A percentile compares a stretch with the other conserved stretches of the same genome.
phyloP scores from a whole-genome alignment of 1,140 invertebrate genomes.

The Drosophila ohnishii region DNA sequence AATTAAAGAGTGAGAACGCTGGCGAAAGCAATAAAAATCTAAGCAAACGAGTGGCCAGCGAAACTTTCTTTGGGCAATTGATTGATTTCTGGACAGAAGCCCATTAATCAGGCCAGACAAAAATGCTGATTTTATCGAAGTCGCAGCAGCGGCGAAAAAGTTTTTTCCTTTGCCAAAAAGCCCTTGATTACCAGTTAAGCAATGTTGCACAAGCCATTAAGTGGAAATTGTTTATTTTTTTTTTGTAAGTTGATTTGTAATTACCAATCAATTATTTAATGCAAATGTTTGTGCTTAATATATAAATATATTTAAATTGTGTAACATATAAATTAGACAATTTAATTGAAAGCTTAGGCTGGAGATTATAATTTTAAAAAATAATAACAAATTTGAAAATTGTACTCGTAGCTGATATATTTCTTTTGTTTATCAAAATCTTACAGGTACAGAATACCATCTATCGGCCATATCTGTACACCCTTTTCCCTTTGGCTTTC shows the following conservation, averaged over 20 bases:
- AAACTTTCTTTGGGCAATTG: slow-evolving; percentile 71
- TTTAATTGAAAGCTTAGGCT: background rate
- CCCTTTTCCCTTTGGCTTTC: slow-evolving; percentile 22
- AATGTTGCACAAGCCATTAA: slow-evolving; percentile 38
- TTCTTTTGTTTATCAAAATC: background rate
- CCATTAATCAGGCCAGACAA: slow-evolving; percentile 71
- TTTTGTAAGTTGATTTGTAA: background rate
- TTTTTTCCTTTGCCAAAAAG: slow-evolving; percentile 29
- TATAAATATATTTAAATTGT: background rate
- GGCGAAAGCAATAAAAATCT: slow-evolving; percentile 62
- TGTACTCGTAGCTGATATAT: no score
- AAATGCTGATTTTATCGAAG: slow-evolving; percentile 69
- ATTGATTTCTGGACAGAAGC: slow-evolving; percentile 74
- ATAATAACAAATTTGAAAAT: no score
- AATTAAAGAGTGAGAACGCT: slow-evolving; percentile 38
- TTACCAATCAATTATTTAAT: background rate
- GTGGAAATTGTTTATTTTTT: background rate
- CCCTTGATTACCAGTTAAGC: slow-evolving; percentile 70
- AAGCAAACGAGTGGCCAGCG: slow-evolving; percentile 40
- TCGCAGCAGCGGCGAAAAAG: slow-evolving; percentile 37
- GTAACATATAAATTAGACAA: background rate
- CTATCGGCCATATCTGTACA: slow-evolving; percentile 22
- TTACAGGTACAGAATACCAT: background rate
- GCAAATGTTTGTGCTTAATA: background rate
- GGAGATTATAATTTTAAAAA: no score